Base-by-base conservation (phyloP, 2,888 invertebrate species). In the Lochmaea crataegi region DNA sequence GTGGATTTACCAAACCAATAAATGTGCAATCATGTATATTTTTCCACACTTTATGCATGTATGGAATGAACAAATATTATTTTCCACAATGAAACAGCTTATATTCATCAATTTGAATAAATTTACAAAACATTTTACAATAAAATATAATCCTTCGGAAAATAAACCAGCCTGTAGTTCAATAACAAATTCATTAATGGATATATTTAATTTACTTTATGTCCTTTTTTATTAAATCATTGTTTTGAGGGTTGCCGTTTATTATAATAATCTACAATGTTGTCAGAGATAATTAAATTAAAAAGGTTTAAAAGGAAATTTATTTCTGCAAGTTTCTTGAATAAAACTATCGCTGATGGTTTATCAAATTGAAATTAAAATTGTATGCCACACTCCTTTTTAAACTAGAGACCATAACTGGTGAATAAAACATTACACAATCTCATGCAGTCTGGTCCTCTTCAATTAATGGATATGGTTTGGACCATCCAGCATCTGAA, bases 51-150 rank as follows among this genome's bases (percentile, higher is more conserved):
- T 67, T 9, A 22, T 42, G 26, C 48, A 64, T 11, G 26, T 16
- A 65, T 51, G 38, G 65, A 38, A 48, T 64, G 48, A 53, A 53
- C 53, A 18, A 53, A 65, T 22, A 65, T 12, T 38, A 32, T 9
- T 45, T 51, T 53, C 65, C 65, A 56, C 65, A 32, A 53, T 53
- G 53, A 48, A 14, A 6, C 16, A n/a, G 14, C 38, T 22, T 18
- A 57, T 66, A 42, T 66, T 14, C 42, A 67, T 67, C 56, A 53
- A 14, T 67, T 42, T 32, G 32, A 38, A 14, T 32, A 60, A 38
- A 32, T 58, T 58, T 58, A 58, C 58, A 26, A 58, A 58, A 32
- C 32, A 60, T 38, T 60, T 60, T 60, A 32, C 60, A 7, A 60
- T 38, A 60, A 60, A 32, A 38, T 38, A 32, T 60, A 60, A 32